Evolutionary conservation across 2,797 vertebrate species (phyloP).

Genomic region (Buceros bicornis): DNA sequence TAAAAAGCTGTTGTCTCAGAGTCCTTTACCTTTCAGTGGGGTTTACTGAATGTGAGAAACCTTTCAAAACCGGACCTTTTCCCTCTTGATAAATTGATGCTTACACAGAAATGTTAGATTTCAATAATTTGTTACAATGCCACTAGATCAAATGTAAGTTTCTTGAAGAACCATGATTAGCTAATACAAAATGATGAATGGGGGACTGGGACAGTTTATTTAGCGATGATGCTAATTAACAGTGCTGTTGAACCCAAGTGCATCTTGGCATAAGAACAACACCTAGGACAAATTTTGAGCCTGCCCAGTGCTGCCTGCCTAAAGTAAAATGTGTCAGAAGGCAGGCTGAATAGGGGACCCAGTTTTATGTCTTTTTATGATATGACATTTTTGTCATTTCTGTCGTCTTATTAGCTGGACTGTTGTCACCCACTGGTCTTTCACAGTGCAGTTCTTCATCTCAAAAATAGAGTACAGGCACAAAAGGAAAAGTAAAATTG

Average conservation of each 20-base stretch:
- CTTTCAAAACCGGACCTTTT: neutral
- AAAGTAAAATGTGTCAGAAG: neutral
- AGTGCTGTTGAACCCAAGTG: neutral
- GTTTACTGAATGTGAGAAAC: neutral
- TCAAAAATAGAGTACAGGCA: neutral
- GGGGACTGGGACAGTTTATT: neutral
- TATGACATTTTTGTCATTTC: neutral
- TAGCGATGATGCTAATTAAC: constrained; percentile 21
- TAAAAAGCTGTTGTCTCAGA: neutral
- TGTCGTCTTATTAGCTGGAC: neutral
- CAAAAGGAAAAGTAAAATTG: constrained; percentile 9
- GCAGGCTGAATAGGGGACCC: neutral
- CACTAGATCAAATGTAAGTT: neutral
- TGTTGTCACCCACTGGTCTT: neutral
- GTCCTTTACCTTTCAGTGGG: neutral
- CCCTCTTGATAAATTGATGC: neutral
- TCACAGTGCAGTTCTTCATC: neutral
- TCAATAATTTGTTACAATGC: neutral
- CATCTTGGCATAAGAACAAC: neutral
- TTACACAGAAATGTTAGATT: neutral
- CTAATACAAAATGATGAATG: neutral
- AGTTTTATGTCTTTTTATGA: neutral
- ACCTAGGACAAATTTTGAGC: neutral
- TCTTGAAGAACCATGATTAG: constrained; percentile 1
- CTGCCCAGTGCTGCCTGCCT: neutral